Percentiles rank a stretch among this genome's conserved stretches.
Evolutionary conservation across 2,797 vertebrate genomes (phyloP).

Genomic region (Microcaecilia unicolor): DNA sequence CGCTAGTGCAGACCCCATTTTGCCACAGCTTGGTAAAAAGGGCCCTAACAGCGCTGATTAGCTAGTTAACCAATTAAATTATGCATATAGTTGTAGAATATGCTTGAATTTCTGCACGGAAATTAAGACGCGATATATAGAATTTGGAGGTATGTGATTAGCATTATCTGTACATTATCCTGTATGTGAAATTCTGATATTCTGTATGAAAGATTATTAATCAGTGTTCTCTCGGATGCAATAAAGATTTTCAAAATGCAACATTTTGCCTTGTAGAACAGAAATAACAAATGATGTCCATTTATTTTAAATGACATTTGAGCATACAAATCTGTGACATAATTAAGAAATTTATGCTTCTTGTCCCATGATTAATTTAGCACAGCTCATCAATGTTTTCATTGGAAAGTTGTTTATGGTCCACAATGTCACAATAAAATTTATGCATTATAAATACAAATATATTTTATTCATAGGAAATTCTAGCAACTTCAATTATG

Average conservation of each 20-base stretch:
- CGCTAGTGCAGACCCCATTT: no score
- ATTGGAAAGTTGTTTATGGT: slow-evolving; percentile 40
- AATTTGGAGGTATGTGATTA: no score
- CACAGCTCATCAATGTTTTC: slow-evolving; percentile 40
- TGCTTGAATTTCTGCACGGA: no score
- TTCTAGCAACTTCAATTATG: slow-evolving; percentile 59
- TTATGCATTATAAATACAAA: slow-evolving; percentile 55
- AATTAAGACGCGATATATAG: no score
- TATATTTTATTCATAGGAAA: slow-evolving; percentile 64
- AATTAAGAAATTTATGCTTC: slow-evolving; percentile 59
- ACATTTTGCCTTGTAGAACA: slow-evolving; percentile 1
- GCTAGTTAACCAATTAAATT: no score
- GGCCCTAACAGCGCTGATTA: no score
- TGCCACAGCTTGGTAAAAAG: no score
- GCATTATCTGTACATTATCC: no score
- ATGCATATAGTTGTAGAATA: no score
- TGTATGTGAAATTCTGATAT: slow-evolving; percentile 13
- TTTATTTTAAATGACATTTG: slow-evolving; percentile 34
- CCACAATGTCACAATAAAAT: slow-evolving; percentile 35
- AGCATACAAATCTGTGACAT: slow-evolving; percentile 25
- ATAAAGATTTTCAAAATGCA: slow-evolving; percentile 17
- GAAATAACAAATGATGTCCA: slow-evolving; percentile 27
- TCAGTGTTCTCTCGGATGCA: slow-evolving; percentile 8
- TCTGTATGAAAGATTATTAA: slow-evolving; percentile 13
- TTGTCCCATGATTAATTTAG: slow-evolving; percentile 61